These are phyloP conservation scores for Drosophila planitibia DNA, from an alignment of 2,888 invertebrate species.

Conservation along the genomic window DNA sequence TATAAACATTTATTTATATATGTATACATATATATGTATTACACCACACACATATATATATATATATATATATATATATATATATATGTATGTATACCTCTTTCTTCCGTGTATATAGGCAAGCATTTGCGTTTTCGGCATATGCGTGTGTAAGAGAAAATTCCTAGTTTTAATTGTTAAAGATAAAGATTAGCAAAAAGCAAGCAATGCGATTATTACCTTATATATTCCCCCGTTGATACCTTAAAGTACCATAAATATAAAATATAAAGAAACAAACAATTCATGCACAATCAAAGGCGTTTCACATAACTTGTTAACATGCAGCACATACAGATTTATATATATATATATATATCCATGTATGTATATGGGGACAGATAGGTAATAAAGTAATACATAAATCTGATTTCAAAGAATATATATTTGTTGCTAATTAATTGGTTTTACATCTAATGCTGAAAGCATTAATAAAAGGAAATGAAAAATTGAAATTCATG, in stretches of 20 bases:
- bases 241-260: conserved; percentile 37
- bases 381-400: conserved; percentile 4
- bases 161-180: conserved; percentile 74
- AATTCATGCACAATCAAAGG: conserved; percentile 18
- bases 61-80: conserved; percentile 8
- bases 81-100: conserved; percentile 6
- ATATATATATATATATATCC: not conserved
- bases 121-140: conserved; percentile 54
- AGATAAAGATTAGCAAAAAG: conserved; percentile 50
- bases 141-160: conserved; percentile 41
- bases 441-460: not conserved
- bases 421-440: not conserved
- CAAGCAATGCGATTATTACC: conserved; percentile 21
- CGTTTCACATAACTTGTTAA: conserved; percentile 9
- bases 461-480: not conserved
- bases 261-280: conserved; percentile 44
- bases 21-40: conserved; percentile 10
- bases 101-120: conserved; percentile 62
- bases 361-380: not conserved
- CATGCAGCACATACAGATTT: conserved; percentile 2
- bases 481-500: not conserved
- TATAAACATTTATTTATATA: conserved; percentile 16
- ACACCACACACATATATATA: conserved; percentile 2
- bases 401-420: conserved; percentile 8
- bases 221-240: conserved; percentile 57